These are phyloP conservation scores for Lacerta viridis DNA, from an alignment of 2,797 vertebrate genomes.

Conservation along the genomic window DNA sequence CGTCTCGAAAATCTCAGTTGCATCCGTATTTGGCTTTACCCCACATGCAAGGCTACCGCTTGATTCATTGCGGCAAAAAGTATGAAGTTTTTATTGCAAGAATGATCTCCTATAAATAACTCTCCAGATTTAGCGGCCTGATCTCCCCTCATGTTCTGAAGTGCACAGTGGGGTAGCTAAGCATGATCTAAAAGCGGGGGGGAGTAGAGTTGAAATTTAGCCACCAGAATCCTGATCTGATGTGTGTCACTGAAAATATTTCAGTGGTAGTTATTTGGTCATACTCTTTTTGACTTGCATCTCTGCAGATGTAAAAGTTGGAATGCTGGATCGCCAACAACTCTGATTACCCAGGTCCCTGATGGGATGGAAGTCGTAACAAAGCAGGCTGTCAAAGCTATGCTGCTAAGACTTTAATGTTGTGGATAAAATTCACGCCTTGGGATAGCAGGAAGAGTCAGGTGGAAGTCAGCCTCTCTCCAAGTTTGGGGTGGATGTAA, in stretches of 20 bases:
- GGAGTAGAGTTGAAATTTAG: constrained; percentile 56
- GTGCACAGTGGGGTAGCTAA: no score
- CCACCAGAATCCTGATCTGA: no score
- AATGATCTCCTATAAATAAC: constrained; percentile 85
- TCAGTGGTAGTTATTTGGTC: no score
- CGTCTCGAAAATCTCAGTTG: no score
- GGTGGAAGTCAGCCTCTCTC: background rate
- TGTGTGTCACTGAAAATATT: no score
- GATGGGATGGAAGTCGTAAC: constrained; percentile 69
- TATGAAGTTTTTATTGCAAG: constrained; percentile 86
- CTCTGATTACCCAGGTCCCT: constrained; percentile 79
- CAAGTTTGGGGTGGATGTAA: background rate
- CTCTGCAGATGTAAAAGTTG: constrained; percentile 85
- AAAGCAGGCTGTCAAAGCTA: constrained; percentile 2
- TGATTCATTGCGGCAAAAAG: no score
- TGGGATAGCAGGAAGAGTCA: background rate
- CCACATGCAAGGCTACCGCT: no score
- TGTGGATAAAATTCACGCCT: background rate
- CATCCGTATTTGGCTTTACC: no score
- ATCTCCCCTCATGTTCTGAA: constrained; percentile 78
- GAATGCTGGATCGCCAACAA: constrained; percentile 81
- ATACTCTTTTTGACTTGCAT: constrained; percentile 79
- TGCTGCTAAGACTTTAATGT: constrained; percentile 40
- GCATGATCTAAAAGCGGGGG: no score
- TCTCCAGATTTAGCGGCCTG: constrained; percentile 76